phyloP scores from a whole-genome alignment of 1,140 invertebrate genomes.

The Nylanderia fulva region DNA sequence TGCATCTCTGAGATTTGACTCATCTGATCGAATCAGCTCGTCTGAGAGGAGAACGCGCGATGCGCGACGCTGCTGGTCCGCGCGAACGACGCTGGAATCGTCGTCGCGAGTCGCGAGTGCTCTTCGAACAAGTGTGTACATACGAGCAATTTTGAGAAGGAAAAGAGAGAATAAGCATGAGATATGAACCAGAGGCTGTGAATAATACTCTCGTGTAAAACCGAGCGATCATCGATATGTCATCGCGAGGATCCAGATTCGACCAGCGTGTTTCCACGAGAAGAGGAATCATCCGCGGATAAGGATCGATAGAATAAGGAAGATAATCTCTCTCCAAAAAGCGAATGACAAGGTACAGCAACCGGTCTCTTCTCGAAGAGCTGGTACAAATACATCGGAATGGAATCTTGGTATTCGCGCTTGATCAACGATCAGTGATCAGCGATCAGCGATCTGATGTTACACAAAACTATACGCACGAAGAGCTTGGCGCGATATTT shows the following conservation, averaged over 20 bases:
- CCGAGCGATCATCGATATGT: conserved; percentile 49
- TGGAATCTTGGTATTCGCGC: no score
- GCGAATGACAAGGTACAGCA: background rate
- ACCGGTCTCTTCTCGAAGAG: background rate
- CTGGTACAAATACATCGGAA: background rate
- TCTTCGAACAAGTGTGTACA: background rate
- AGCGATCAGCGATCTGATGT: no score
- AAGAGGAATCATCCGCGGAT: background rate
- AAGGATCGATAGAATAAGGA: background rate
- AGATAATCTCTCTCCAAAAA: background rate
- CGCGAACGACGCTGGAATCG: background rate
- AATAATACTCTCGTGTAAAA: conserved; percentile 10
- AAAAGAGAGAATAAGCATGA: background rate
- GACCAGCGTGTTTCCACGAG: conserved; percentile 17
- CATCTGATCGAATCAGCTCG: conserved; percentile 12
- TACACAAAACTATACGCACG: no score
- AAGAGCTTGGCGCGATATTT: background rate
- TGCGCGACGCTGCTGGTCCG: background rate
- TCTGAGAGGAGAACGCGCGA: background rate
- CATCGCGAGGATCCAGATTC: conserved; percentile 39
- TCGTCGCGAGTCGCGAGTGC: conserved; percentile 8
- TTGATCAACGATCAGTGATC: no score
- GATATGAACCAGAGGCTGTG: background rate
- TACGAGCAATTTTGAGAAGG: background rate
- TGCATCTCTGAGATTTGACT: background rate